Evolutionary conservation across 2,113 vertebrate genomes (phyloP).

Genomic region (chimpanzee (Pan troglodytes)): NHGRI_mPanTro3-v2.1_pri NC_072409.2:65135501-65136000

Average conservation of each 20-base stretch:
- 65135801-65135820: neutral
- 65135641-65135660: slow-evolving; percentile 16
- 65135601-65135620: neutral
- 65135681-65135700: slow-evolving; percentile 39
- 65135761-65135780: neutral
- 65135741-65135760: neutral
- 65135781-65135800: neutral
- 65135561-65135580: slow-evolving; percentile 32
- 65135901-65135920: neutral
- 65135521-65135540: slow-evolving; percentile 16
- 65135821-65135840: neutral
- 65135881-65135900: neutral
- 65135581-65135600: slow-evolving; percentile 51
- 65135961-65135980: neutral
- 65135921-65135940: neutral
- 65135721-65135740: slow-evolving; percentile 19
- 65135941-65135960: neutral
- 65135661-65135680: slow-evolving; percentile 21
- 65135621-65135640: neutral
- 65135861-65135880: neutral
- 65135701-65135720: slow-evolving; percentile 39
- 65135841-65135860: neutral
- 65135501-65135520: slow-evolving; percentile 42
- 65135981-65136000: neutral
- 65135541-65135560: slow-evolving; percentile 57